Base-by-base conservation (phyloP, 37 sponge, comb jelly and placozoan genomes). In the Ianthella basta region DNA sequence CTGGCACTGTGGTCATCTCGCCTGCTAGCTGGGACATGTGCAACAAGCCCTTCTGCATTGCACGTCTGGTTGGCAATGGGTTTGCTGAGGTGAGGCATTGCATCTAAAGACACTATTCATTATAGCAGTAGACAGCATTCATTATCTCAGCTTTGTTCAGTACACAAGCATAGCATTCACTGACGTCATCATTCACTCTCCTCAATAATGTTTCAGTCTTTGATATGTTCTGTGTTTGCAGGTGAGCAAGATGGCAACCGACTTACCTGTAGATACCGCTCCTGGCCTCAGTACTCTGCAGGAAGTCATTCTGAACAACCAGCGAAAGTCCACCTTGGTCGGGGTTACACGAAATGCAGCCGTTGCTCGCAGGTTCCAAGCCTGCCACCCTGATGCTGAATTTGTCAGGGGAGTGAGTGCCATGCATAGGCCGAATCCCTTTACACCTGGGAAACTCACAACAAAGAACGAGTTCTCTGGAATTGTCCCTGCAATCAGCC, bases 1-100 rank as follows among this genome's bases (percentile, higher is more conserved):
- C 92, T 59, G 97, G 97, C 0, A 68, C 89, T 69, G 94, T 97
- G n/a, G 92, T 97, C 29, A 54, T 94, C 0, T 89, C 95, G 15
- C 88, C 87, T 15, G 60, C 55, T n/a, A 90, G 90, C 34, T 94
- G 91, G 95, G 89, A 84, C 13, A 91, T 86, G 73, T 94, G 91
- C 57, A 38, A 85, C 83, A 80, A 89, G 66, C 61, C 40, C 57
- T 55, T 50, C 12, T 89, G 90, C 56, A 38, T 72, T 44, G 69
- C 82, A 19, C 85, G 32, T 1, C 18, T 82, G 14, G 74, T 89
- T 55, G 86, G 85, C 0, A 37, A 39, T 64, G 78, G 78, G 20
- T 75, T 40, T 24, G 37, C 40, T 24, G 19, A 75, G 78, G 78
- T 75, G 54, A 44, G 50, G 3, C 50, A 44, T 3, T 10, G 50